phyloP scores from a whole-genome alignment of 2,888 invertebrate genomes.

The Heteromurus nitidus region DNA sequence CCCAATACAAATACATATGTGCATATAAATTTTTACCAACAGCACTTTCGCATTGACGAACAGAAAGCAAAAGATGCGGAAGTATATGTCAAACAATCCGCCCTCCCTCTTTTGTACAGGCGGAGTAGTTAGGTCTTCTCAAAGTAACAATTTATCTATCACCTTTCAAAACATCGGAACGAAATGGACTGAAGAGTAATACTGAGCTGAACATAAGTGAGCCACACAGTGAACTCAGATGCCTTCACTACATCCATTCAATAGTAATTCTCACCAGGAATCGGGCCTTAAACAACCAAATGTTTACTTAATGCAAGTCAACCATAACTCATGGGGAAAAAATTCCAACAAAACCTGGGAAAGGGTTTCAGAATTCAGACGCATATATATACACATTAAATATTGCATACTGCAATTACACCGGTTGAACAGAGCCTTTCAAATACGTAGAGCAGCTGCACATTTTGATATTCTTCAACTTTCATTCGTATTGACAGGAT shows the following conservation, averaged over 20 bases:
- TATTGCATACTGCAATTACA: neutral
- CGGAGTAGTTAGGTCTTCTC: conserved; percentile 7
- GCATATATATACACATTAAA: too few relatives aligned
- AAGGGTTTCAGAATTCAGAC: neutral
- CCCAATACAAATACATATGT: neutral
- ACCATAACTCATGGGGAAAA: neutral
- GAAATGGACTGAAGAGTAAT: too few relatives aligned
- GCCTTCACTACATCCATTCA: too few relatives aligned
- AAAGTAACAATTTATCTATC: conserved; percentile 33
- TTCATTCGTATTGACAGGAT: conserved; percentile 16
- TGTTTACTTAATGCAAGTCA: neutral
- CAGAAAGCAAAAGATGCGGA: conserved; percentile 11
- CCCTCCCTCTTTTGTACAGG: conserved; percentile 3
- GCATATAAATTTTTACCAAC: neutral
- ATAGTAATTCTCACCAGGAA: too few relatives aligned
- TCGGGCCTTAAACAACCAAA: neutral
- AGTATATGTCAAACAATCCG: conserved; percentile 19
- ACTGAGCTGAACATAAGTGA: too few relatives aligned
- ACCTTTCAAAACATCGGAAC: conserved; percentile 28
- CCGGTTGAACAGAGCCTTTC: neutral
- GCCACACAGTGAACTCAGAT: too few relatives aligned
- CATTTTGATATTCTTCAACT: neutral
- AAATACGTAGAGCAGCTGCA: neutral
- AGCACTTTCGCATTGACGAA: neutral
- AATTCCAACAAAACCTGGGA: neutral